Evolutionary conservation across 2,113 vertebrate species (phyloP).

Genomic region (Ageneiosus marmoratus): DNA sequence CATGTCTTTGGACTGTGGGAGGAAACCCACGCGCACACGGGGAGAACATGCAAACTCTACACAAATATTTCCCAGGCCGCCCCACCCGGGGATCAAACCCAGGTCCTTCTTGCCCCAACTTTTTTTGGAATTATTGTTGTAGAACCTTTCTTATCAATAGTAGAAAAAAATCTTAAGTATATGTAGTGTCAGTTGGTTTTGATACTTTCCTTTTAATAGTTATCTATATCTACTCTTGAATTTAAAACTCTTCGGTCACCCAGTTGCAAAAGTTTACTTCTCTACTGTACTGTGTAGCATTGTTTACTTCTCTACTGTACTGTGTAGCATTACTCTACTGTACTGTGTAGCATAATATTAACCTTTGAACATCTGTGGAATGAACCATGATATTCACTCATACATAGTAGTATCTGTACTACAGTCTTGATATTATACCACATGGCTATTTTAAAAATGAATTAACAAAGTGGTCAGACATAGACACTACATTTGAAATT

Average conservation of each 20-base stretch:
- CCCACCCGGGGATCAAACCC: too few species aligned
- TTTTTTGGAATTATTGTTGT: too few species aligned
- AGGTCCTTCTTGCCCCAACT: too few species aligned
- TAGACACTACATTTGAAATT: neutral
- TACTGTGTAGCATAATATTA: neutral
- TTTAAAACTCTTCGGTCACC: neutral
- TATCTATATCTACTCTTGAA: neutral
- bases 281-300: neutral
- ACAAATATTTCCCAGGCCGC: too few species aligned
- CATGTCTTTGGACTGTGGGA: too few species aligned
- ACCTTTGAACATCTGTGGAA: neutral
- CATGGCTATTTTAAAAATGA: neutral
- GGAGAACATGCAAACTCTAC: too few species aligned
- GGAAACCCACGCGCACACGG: too few species aligned
- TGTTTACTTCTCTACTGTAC: neutral
- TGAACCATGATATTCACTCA: neutral
- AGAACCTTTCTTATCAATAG: neutral
- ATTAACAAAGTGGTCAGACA: neutral
- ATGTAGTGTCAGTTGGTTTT: neutral
- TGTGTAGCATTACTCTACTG: neutral
- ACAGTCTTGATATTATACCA: neutral
- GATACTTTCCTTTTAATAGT: neutral
- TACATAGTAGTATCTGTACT: neutral
- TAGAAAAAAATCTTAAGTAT: neutral
- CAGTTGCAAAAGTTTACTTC: neutral